A percentile compares a stretch with the other conserved stretches of the same genome.
These are phyloP conservation scores for Lepidothrix coronata DNA, from an alignment of 2,113 vertebrate genomes.

Conservation along the genomic window DNA sequence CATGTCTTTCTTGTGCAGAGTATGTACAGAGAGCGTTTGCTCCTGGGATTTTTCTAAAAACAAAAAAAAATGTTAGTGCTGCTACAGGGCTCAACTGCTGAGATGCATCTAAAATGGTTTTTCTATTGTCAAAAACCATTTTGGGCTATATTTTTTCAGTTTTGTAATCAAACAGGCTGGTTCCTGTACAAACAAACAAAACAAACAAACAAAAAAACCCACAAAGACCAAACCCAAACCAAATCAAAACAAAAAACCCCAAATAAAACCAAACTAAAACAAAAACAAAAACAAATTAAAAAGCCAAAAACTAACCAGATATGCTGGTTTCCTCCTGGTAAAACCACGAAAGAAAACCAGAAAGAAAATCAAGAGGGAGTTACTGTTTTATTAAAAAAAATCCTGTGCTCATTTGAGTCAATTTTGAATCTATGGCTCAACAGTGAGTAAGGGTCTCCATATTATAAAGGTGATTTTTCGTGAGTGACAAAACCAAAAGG, in stretches of 20 bases:
- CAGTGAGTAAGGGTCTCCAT: background rate
- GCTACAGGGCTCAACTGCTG: background rate
- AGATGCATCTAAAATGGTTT: background rate
- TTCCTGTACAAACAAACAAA: background rate
- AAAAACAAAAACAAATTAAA: background rate
- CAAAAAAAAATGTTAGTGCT: background rate
- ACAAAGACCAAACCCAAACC: background rate
- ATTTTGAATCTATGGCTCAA: background rate
- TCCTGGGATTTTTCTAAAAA: background rate
- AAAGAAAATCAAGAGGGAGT: background rate
- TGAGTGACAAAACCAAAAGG: background rate
- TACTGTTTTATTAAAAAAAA: background rate
- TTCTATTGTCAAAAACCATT: background rate
- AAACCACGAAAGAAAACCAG: background rate
- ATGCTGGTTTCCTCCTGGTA: background rate
- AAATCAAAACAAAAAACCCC: background rate
- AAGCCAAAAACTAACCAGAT: background rate
- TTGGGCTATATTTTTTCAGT: background rate
- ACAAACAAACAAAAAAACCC: background rate
- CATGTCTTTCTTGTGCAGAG: background rate
- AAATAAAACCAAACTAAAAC: no score
- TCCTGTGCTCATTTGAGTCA: background rate
- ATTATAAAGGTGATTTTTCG: background rate
- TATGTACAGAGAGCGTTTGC: background rate
- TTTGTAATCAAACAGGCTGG: background rate